Evolutionary conservation across 2,113 vertebrate genomes (phyloP).

Genomic region (Malaclemys terrapin): DNA sequence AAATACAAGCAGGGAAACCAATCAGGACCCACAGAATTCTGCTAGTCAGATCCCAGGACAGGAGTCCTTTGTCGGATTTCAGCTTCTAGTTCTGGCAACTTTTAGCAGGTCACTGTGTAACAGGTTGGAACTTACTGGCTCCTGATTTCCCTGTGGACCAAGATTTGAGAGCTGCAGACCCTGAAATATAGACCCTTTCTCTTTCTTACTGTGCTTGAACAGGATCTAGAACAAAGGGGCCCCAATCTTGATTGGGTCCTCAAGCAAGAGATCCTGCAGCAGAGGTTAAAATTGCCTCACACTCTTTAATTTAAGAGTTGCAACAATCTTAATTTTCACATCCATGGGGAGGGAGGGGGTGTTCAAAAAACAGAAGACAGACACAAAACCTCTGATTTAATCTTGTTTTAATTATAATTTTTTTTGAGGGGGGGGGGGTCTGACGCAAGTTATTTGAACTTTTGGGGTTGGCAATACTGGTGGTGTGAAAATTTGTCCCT

Average conservation of each 20-base stretch:
- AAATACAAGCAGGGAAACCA: not conserved
- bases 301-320: not conserved
- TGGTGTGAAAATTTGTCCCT: not conserved
- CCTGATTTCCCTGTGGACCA: not conserved
- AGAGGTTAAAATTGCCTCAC: not conserved
- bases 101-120: not conserved
- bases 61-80: not conserved
- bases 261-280: not conserved
- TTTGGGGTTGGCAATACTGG: not conserved
- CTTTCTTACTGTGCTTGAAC: not conserved
- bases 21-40: not conserved
- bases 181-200: not conserved
- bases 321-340: not conserved
- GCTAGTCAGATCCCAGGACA: not conserved
- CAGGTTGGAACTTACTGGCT: not conserved
- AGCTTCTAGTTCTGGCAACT: not conserved
- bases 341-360: not conserved
- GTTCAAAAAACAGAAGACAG: not conserved
- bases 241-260: not conserved
- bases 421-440: not conserved
- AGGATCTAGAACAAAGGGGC: not conserved
- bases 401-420: not conserved
- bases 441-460: not conserved
- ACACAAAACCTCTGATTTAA: not conserved
- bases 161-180: not conserved